Evolutionary conservation across 1,140 invertebrate species (phyloP).

Genomic region (Panulirus ornatus): DNA sequence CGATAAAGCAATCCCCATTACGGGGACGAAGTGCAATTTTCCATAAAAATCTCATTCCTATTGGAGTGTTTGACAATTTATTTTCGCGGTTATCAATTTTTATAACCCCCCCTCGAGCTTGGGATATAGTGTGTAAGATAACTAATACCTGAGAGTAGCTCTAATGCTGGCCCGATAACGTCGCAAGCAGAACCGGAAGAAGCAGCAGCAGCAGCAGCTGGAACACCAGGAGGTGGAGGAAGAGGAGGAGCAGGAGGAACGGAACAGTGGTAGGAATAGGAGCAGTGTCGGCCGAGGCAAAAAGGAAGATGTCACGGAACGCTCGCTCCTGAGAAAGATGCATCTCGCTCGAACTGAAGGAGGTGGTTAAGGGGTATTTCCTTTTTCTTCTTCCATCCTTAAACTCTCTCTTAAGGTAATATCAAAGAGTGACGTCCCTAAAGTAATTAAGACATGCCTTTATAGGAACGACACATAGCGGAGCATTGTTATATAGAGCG

Average conservation of each 20-base stretch:
- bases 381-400: too few species aligned
- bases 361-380: too few species aligned
- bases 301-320: not conserved
- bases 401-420: too few species aligned
- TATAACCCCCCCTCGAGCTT: conserved; percentile 58
- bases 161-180: conserved; percentile 68
- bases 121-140: conserved; percentile 68
- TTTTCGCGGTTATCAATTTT: conserved; percentile 70
- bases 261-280: not conserved
- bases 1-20: conserved; percentile 71
- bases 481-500: too few species aligned
- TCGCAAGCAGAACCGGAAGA: conserved; percentile 28
- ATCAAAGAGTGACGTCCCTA: too few species aligned
- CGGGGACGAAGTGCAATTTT: conserved; percentile 68
- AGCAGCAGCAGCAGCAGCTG: not conserved
- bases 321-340: not conserved
- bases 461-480: too few species aligned
- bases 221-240: conserved; percentile 12
- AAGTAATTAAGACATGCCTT: too few species aligned
- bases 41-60: conserved; percentile 73
- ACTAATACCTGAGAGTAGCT: conserved; percentile 69
- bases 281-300: not conserved
- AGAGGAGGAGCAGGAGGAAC: not conserved
- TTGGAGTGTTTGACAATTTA: conserved; percentile 71
- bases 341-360: too few species aligned